Percentiles rank a stretch among this genome's conserved stretches.
phyloP scores from a whole-genome alignment of 2,797 vertebrate species.

The Ctenosaura bakeri region DNA sequence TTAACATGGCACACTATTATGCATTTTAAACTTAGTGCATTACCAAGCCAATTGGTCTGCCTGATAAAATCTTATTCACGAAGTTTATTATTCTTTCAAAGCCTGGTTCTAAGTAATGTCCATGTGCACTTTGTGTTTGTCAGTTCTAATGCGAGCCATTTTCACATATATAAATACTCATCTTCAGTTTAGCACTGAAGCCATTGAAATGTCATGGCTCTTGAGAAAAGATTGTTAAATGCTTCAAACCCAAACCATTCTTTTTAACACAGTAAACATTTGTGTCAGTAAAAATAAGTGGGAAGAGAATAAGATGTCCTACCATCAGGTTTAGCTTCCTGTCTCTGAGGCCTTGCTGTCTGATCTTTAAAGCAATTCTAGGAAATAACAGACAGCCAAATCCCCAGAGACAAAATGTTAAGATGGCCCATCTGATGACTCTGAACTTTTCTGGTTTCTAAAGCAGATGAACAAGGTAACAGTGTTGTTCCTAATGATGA shows the following conservation, averaged over 20 bases:
- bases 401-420: rapidly evolving
- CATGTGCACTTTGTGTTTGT: neutral
- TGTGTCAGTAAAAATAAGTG: constrained; percentile 32
- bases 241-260: neutral
- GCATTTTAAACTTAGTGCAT: constrained; percentile 9
- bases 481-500: rapidly evolving
- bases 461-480: rapidly evolving
- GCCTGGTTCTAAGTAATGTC: neutral
- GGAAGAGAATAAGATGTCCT: constrained; percentile 14
- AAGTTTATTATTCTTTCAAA: constrained; percentile 15
- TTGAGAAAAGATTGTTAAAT: neutral
- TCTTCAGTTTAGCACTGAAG: constrained; percentile 5
- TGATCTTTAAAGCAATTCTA: constrained; percentile 10
- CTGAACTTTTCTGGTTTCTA: rapidly evolving
- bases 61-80: constrained; percentile 14
- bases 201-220: constrained; percentile 20
- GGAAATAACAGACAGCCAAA: rapidly evolving
- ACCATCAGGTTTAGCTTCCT: neutral
- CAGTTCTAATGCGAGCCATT: neutral
- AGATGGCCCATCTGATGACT: neutral
- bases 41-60: neutral
- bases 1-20: neutral
- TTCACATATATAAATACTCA: neutral
- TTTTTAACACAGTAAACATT: constrained; percentile 12
- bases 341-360: neutral